Evolutionary conservation across 2,797 vertebrate species (phyloP).

Genomic region (Rhabdophis nuchalis): DNA sequence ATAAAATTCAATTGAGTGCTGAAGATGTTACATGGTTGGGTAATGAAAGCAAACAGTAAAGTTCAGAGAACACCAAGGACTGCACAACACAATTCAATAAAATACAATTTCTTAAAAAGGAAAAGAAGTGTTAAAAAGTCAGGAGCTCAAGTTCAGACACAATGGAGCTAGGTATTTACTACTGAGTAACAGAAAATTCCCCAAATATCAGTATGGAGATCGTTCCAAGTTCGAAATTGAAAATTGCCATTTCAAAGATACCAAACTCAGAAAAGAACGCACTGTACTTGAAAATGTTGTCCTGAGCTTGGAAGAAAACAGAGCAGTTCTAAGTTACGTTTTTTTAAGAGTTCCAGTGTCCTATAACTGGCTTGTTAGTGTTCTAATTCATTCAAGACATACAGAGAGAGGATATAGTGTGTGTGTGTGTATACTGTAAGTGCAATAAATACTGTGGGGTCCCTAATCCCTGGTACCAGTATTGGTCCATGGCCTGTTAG

Average conservation of each 20-base stretch:
- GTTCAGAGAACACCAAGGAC: background rate
- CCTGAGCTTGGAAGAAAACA: background rate
- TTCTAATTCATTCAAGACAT: background rate
- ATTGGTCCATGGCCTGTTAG: background rate
- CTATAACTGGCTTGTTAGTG: background rate
- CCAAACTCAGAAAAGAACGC: background rate
- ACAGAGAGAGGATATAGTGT: background rate
- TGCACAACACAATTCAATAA: background rate
- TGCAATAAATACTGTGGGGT: background rate
- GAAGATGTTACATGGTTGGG: background rate
- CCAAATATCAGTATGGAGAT: background rate
- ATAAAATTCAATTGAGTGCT: background rate
- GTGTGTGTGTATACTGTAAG: background rate
- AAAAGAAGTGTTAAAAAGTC: background rate
- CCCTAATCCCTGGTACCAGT: background rate
- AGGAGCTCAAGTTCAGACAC: background rate
- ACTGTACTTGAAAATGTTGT: background rate
- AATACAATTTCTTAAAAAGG: background rate
- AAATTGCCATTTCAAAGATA: background rate
- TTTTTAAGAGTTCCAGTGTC: background rate
- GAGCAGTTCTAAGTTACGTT: background rate
- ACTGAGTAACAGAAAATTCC: background rate
- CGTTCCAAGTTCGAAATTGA: background rate
- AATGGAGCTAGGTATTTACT: background rate
- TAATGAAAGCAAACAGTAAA: background rate